Conservation (phyloP, 2,113 vertebrate species). For the Riparia riparia region DNA sequence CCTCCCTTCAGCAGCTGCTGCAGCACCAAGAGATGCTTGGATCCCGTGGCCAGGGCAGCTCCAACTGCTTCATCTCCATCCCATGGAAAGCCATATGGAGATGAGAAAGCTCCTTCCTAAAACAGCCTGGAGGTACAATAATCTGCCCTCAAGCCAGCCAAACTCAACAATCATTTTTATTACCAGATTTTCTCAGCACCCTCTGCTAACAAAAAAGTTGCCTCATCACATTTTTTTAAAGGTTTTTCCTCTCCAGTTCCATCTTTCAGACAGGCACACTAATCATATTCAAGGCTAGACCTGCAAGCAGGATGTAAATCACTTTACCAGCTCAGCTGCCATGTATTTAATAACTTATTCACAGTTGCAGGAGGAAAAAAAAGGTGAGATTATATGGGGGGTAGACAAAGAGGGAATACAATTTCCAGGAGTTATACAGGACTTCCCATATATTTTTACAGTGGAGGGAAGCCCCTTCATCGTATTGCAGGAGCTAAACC, state of each 20-base stretch:
- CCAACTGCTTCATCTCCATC: fast-evolving
- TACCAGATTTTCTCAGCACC: not conserved
- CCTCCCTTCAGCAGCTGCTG: not conserved
- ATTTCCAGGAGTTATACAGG: not conserved
- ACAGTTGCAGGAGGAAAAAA: not conserved
- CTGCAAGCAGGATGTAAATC: slow-evolving; percentile 41
- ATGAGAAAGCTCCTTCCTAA: not conserved
- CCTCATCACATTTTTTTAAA: not conserved
- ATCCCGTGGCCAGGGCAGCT: not conserved
- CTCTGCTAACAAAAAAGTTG: not conserved
- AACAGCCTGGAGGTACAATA: not conserved
- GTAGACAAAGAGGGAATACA: not conserved
- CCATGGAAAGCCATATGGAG: fast-evolving
- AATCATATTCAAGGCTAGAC: not conserved
- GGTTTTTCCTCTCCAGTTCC: slow-evolving; percentile 3
- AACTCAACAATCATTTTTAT: not conserved
- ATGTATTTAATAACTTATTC: slow-evolving; percentile 33
- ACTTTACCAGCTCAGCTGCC: slow-evolving; percentile 17
- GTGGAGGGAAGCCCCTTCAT: not conserved
- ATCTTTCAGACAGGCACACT: slow-evolving; percentile 21
- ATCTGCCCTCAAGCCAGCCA: not conserved
- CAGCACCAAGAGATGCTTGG: not conserved
- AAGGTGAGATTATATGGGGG: not conserved
- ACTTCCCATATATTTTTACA: not conserved
- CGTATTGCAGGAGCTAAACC: not conserved